Conservation (phyloP, 2,113 vertebrate species). For the Shinisaurus crocodilurus region DNA sequence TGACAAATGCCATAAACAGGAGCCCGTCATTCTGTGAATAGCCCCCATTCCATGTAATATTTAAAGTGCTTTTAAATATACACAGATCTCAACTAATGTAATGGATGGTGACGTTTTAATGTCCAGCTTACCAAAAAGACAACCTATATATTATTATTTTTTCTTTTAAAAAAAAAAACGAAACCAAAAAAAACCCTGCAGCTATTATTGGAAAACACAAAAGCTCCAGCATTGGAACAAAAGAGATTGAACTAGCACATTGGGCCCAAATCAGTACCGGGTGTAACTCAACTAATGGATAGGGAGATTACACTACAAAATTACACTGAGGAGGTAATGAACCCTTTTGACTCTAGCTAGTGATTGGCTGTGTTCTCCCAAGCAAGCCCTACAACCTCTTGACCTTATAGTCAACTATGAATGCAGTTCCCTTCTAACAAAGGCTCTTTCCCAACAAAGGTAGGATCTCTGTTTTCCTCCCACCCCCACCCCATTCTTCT, state of each 20-base stretch:
- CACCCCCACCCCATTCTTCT: not conserved
- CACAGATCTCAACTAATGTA: slow-evolving; percentile 30
- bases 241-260: not conserved
- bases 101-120: slow-evolving; percentile 58
- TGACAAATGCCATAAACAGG: slow-evolving; percentile 39
- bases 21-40: slow-evolving; percentile 24
- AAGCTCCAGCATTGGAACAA: fast-evolving
- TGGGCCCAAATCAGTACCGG: not conserved
- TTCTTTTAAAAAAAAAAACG: not conserved
- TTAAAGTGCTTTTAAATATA: slow-evolving; percentile 64
- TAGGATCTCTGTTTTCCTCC: not conserved
- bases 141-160: not conserved
- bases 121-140: slow-evolving; percentile 37
- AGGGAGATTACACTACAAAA: not conserved
- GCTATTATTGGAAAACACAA: not conserved
- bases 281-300: fast-evolving
- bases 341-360: not conserved
- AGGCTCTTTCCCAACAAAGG: not conserved
- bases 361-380: not conserved
- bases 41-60: slow-evolving; percentile 56
- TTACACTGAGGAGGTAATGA: not conserved
- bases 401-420: not conserved
- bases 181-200: not conserved
- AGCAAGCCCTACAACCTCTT: not conserved
- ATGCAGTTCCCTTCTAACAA: not conserved